phyloP scores from a whole-genome alignment of 1,140 invertebrate genomes.

The Ridgeia piscesae region DNA sequence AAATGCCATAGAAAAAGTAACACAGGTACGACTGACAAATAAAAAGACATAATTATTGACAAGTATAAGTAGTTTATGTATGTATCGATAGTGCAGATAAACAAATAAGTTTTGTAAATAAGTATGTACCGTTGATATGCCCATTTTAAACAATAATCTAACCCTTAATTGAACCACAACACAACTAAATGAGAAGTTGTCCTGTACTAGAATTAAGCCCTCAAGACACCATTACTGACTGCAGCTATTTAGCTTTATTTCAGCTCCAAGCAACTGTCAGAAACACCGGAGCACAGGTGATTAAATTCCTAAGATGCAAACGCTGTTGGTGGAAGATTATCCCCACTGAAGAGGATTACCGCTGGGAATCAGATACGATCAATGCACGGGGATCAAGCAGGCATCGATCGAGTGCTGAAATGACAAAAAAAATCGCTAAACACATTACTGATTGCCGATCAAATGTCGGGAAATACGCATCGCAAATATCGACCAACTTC shows the following conservation, averaged over 20 bases:
- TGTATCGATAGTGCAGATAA: too few relatives aligned
- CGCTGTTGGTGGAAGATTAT: background rate
- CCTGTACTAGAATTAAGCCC: background rate
- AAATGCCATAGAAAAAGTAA: too few relatives aligned
- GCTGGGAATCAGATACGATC: background rate
- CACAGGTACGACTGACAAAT: too few relatives aligned
- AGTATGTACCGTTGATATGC: too few relatives aligned
- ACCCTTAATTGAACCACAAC: background rate
- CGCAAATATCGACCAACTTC: background rate
- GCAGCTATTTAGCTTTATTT: background rate
- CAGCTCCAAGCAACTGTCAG: background rate
- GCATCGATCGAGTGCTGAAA: background rate
- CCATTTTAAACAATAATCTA: too few relatives aligned
- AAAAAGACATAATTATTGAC: too few relatives aligned
- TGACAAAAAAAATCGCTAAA: background rate
- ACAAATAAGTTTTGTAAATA: too few relatives aligned
- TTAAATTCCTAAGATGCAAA: conserved; percentile 6
- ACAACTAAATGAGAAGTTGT: background rate
- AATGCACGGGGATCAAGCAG: background rate
- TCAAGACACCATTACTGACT: background rate
- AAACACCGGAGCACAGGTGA: background rate
- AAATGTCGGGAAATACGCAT: background rate
- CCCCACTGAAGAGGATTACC: background rate
- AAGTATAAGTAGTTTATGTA: too few relatives aligned
- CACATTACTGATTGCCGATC: background rate